Evolutionary conservation across 1,140 invertebrate species (phyloP).

Genomic region (Rhagoletis zephyria): DNA sequence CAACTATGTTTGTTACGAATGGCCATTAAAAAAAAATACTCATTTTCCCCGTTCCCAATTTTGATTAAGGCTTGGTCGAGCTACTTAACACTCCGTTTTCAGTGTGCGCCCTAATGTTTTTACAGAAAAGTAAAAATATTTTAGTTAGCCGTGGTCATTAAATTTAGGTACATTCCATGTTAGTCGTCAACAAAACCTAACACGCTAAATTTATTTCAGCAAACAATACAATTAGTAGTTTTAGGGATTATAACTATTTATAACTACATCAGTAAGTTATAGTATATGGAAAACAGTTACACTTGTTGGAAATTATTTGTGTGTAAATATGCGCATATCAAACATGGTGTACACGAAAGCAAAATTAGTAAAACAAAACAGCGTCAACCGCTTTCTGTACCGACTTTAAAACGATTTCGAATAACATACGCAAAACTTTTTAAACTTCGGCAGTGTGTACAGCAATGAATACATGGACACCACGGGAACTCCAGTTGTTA

Average conservation of each 20-base stretch:
- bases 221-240: neutral
- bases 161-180: too few species aligned
- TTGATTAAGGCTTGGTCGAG: too few species aligned
- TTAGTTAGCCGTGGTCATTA: too few species aligned
- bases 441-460: neutral
- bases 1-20: too few species aligned
- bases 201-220: conserved; percentile 14
- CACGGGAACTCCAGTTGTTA: neutral
- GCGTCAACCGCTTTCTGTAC: neutral
- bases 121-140: too few species aligned
- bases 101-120: too few species aligned
- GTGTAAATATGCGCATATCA: neutral
- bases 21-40: too few species aligned
- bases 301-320: neutral
- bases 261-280: neutral
- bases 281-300: too few species aligned
- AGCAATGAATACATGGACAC: neutral
- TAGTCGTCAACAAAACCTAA: neutral
- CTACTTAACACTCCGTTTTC: too few species aligned
- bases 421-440: neutral
- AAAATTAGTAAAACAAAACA: neutral
- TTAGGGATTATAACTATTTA: neutral
- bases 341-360: neutral
- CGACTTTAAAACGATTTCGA: neutral
- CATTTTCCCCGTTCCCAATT: too few species aligned